Evolutionary conservation across 2,113 vertebrate genomes (phyloP).

Genomic region (Glareola pratincola): DNA sequence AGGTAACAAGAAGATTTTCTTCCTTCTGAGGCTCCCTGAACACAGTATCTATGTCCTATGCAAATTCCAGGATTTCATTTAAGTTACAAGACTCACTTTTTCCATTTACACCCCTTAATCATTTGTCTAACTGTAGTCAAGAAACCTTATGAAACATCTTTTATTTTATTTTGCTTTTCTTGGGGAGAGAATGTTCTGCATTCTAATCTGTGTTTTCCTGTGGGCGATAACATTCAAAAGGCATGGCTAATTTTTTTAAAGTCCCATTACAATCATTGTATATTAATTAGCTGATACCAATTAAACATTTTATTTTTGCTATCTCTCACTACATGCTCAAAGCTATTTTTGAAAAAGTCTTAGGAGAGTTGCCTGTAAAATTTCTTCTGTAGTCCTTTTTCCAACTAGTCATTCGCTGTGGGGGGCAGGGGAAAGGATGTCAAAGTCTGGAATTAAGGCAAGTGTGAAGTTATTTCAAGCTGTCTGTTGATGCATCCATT

Average conservation of each 20-base stretch:
- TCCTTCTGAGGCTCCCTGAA: not conserved
- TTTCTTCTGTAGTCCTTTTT: not conserved
- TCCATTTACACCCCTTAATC: fast-evolving
- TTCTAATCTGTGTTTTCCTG: not conserved
- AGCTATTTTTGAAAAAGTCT: not conserved
- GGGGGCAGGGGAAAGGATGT: not conserved
- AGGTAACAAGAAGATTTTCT: not conserved
- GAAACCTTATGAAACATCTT: not conserved
- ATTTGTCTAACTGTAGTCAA: not conserved
- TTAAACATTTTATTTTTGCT: not conserved
- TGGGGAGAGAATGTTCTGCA: not conserved
- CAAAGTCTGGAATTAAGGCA: not conserved
- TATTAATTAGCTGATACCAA: not conserved
- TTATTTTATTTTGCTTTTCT: not conserved
- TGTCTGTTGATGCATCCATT: not conserved
- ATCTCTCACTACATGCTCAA: not conserved
- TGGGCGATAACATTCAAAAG: not conserved
- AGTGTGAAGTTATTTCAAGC: not conserved
- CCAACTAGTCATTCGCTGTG: not conserved
- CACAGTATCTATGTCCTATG: not conserved
- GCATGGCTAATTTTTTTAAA: not conserved
- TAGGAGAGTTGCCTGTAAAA: not conserved
- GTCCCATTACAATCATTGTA: not conserved
- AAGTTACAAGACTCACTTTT: not conserved
- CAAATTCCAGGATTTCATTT: not conserved